Conservation (phyloP, 92 coral and sea anemone genomes). For the Paragorgia papillata region DNA sequence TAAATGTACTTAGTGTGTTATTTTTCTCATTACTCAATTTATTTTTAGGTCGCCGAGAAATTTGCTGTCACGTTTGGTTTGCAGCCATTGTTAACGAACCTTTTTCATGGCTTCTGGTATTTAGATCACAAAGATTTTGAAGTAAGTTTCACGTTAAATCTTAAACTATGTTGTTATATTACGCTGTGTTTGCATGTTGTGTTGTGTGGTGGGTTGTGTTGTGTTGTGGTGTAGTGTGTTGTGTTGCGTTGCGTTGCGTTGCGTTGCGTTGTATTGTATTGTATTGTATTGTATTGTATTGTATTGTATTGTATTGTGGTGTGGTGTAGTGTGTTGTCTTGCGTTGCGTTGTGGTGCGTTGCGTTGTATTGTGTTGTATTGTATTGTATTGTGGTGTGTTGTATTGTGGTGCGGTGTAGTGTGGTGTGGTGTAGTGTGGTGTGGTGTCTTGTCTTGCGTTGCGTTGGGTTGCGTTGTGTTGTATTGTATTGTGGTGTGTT, state of each 20-base stretch:
- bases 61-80: constrained; percentile 79
- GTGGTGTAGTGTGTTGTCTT: background rate
- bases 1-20: too few relatives aligned
- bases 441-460: too few relatives aligned
- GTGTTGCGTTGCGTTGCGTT: background rate
- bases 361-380: too few relatives aligned
- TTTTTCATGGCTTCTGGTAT: constrained; percentile 83
- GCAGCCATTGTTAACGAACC: constrained; percentile 69
- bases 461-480: background rate
- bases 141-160: constrained; percentile 40
- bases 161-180: background rate
- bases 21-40: too few relatives aligned
- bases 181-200: background rate
- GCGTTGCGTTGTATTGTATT: background rate
- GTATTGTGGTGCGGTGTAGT: too few relatives aligned
- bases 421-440: too few relatives aligned
- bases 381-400: too few relatives aligned
- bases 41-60: constrained; percentile 70
- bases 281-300: background rate
- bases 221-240: too few relatives aligned
- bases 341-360: background rate
- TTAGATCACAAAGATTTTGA: constrained; percentile 91
- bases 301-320: background rate
- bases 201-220: too few relatives aligned
- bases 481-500: background rate